Evolutionary conservation across 2,113 vertebrate species (phyloP).

Genomic region (Eclectus roratus): DNA sequence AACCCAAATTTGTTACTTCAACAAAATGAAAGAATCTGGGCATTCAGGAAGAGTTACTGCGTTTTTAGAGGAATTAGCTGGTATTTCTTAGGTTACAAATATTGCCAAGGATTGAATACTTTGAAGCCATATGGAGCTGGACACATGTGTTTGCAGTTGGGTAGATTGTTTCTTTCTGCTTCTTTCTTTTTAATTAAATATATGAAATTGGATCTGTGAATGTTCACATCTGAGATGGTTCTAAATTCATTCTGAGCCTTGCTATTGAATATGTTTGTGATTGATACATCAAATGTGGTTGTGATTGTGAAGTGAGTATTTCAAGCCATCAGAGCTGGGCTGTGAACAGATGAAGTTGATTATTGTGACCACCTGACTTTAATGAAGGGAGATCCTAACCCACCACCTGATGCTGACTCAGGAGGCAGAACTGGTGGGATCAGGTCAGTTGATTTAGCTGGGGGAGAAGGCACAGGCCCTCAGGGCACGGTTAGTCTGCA

Average conservation of each 20-base stretch:
- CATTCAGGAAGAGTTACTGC: background rate
- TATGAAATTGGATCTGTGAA: background rate
- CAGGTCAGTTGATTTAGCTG: background rate
- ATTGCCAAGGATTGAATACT: background rate
- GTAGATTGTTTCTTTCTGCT: background rate
- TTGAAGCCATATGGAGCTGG: background rate
- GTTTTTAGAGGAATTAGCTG: background rate
- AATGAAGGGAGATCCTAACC: background rate
- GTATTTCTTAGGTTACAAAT: background rate
- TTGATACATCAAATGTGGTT: background rate
- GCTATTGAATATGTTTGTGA: background rate
- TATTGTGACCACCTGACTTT: background rate
- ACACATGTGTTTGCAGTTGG: background rate
- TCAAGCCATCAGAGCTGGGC: background rate
- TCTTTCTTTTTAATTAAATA: background rate
- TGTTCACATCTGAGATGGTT: background rate
- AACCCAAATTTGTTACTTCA: background rate
- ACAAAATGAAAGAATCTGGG: background rate
- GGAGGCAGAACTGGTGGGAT: background rate
- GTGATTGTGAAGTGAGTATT: background rate
- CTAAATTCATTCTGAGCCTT: background rate
- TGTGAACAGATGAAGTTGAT: background rate
- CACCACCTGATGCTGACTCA: background rate
- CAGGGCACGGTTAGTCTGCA: background rate
- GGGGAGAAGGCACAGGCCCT: background rate